Conservation (phyloP, 2,888 invertebrate species). For the Autographa gamma region DNA sequence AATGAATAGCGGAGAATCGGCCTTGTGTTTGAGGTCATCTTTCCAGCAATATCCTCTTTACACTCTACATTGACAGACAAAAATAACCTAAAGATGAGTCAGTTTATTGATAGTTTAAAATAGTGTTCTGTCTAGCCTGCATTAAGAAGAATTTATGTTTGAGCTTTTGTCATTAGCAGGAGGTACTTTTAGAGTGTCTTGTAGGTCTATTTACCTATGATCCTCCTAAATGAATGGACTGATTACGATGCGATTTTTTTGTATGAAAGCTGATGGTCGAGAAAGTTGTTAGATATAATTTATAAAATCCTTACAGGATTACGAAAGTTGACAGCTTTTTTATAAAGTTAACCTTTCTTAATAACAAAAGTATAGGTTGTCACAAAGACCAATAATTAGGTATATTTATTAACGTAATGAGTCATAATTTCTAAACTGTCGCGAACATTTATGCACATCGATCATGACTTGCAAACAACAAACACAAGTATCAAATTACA, state of each 20-base stretch:
- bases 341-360: too few species aligned
- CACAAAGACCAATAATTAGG: too few species aligned
- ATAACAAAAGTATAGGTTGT: too few species aligned
- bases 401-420: not conserved
- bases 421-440: not conserved
- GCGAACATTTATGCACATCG: not conserved
- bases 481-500: not conserved
- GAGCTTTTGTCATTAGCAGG: too few species aligned
- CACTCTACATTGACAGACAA: not conserved
- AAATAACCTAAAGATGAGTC: not conserved
- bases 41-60: slow-evolving; percentile 2
- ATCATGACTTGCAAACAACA: not conserved
- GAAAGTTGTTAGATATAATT: too few species aligned
- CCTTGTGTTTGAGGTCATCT: not conserved
- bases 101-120: not conserved
- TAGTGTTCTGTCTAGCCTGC: not conserved
- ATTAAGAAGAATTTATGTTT: not conserved
- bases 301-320: too few species aligned
- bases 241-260: too few species aligned
- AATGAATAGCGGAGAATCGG: not conserved
- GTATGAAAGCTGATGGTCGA: too few species aligned
- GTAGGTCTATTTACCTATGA: too few species aligned
- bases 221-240: too few species aligned
- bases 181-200: too few species aligned
- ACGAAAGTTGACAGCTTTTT: too few species aligned